A percentile compares a stretch with the other conserved stretches of the same genome.
phyloP scores from a whole-genome alignment of 2,888 invertebrate species.

The Sinhomidia bicolor region DNA sequence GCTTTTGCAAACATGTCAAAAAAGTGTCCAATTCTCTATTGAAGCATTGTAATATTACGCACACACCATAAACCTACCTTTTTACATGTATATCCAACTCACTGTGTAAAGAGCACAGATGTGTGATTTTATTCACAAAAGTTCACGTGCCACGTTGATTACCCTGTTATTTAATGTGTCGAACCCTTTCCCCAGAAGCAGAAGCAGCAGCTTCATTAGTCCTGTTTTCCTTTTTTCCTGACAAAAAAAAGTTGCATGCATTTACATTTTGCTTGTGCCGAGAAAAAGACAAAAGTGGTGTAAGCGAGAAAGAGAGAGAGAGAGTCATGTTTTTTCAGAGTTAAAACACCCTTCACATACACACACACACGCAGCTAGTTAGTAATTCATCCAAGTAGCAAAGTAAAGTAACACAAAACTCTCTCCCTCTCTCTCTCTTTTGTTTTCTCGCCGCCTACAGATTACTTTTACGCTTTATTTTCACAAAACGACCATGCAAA shows the following conservation, averaged over 20 bases:
- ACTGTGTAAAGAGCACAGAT: too few species aligned
- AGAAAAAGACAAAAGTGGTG: constrained; percentile 25
- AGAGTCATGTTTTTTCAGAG: background rate
- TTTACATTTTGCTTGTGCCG: too few species aligned
- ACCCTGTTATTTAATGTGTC: constrained; percentile 71
- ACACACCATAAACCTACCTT: background rate
- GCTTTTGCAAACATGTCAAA: too few species aligned
- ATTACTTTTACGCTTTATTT: background rate
- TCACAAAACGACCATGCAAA: constrained; percentile 18
- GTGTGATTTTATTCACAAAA: constrained; percentile 40
- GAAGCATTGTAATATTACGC: too few species aligned
- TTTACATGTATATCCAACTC: background rate
- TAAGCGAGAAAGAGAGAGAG: constrained; percentile 7
- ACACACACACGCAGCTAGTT: constrained; percentile 47
- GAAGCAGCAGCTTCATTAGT: constrained; percentile 67
- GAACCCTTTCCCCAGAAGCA: constrained; percentile 62
- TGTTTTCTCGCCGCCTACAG: constrained; percentile 30
- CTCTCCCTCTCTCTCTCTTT: too few species aligned
- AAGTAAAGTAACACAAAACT: constrained; percentile 42
- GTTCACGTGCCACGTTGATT: constrained; percentile 69
- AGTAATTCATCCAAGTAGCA: constrained; percentile 55
- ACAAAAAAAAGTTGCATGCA: constrained; percentile 17
- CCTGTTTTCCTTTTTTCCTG: constrained; percentile 2
- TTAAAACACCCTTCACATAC: background rate
- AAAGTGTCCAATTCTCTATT: too few species aligned